These are phyloP conservation scores for Poecilia picta DNA, from an alignment of 2,797 vertebrate species.

Conservation along the genomic window DNA sequence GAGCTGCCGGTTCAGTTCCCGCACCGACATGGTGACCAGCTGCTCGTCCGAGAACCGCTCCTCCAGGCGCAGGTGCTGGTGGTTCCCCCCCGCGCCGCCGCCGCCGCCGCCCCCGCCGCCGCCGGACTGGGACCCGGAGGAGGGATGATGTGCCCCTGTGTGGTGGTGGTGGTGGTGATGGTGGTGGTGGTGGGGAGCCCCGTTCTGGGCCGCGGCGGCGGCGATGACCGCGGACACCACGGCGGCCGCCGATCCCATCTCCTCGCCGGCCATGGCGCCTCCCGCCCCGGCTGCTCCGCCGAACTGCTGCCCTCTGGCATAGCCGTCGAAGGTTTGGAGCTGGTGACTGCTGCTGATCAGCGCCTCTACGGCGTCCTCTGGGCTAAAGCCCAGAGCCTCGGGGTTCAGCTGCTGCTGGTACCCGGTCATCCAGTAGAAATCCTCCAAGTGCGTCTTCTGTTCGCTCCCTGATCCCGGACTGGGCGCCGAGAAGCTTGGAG, in stretches of 20 bases:
- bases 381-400: constrained; percentile 98
- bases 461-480: constrained; percentile 98
- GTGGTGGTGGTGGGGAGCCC: constrained; percentile 89
- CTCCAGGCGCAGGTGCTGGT: constrained; percentile 89
- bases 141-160: constrained; percentile 77
- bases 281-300: constrained; percentile 86
- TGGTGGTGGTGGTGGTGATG: constrained; percentile 88
- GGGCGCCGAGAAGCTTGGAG: constrained; percentile 99
- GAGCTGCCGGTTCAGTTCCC: constrained; percentile 97
- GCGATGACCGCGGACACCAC: constrained; percentile 96
- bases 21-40: constrained; percentile 97
- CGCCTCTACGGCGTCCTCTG: constrained; percentile 98
- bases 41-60: constrained; percentile 99
- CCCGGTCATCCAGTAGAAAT: constrained; percentile 99
- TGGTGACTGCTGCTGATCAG: constrained; percentile 97
- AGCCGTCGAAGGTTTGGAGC: constrained; percentile 97
- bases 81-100: constrained; percentile 73
- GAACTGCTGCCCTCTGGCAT: constrained; percentile 93
- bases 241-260: constrained; percentile 94
- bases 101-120: constrained; percentile 71
- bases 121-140: constrained; percentile 79
- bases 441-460: constrained; percentile 98
- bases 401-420: constrained; percentile 99
- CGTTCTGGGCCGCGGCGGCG: constrained; percentile 92
- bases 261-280: constrained; percentile 89